Base-by-base conservation (phyloP, 2,888 invertebrate species). In the Ormyrus rosae region DNA sequence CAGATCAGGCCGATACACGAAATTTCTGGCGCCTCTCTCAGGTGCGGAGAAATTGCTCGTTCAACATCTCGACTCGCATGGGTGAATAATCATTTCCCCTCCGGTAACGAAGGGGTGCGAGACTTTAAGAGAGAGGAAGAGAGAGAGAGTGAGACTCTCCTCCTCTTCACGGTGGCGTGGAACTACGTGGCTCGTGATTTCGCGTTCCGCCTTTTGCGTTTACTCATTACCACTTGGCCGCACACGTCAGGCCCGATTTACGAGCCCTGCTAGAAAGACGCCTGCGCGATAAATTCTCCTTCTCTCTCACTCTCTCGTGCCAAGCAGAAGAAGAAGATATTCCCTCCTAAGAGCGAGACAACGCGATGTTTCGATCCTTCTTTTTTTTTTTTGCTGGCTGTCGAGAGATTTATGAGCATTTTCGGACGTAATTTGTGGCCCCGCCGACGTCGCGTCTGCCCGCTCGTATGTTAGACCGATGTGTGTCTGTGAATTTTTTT, bases 61-160 rank as follows among this genome's bases (percentile, higher is more conserved):
- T 73, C 64, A 73, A 64, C 6, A 34, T 34, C 34, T 34, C 34
- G 34, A 34, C 61, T 11, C n/a, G 68, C 60, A 51, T 19, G 83
- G 86, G 87, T 87, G 88, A 88, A 88, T 88, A 88, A 88, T 88
- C 86, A 88, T 88, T 88, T 87, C 85, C 85, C 84, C 82, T 84
- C 84, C 86, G 61, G 3, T 87, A 87, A 86, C 87, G 86, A 87
- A 86, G 82, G 82, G 85, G 85, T 87, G 86, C 87, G 84, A 86
- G 85, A 84, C 85, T 67, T 73, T 87, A 85, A 86, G 86, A 85
- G 83, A 34, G 34, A 13, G 13, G 13, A 0, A 13, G 13, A 34
- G 34, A 45, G 64, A 64, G 48, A 46, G 65, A 78, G 75, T 73
- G 34, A 34, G 34, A 34, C 34, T 81, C 55, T 61, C 74, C 65